phyloP scores from a whole-genome alignment of 2,797 vertebrate genomes.

The Vespertilio murinus region DNA sequence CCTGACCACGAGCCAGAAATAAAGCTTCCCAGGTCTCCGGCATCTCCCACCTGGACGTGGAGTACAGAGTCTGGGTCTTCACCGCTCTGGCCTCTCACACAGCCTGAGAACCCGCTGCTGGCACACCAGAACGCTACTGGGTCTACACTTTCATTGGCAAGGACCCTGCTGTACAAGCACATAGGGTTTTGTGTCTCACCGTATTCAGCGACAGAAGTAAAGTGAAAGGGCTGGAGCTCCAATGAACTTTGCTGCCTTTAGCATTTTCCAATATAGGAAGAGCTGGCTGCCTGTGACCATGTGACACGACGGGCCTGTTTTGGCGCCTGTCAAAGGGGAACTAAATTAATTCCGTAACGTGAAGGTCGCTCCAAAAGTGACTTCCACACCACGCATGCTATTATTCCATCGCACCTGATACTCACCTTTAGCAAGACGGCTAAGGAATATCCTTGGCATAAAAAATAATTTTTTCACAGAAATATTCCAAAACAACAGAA shows the following conservation, averaged over 20 bases:
- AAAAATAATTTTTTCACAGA: not conserved
- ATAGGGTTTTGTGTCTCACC: not conserved
- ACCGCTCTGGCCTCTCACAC: not conserved
- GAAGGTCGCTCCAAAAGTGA: not conserved
- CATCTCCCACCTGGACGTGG: not conserved
- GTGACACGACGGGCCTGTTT: not conserved
- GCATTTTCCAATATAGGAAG: not conserved
- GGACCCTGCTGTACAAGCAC: not conserved
- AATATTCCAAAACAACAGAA: constrained; percentile 30
- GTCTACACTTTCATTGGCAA: not conserved
- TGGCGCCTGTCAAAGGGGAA: not conserved
- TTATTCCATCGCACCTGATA: not conserved
- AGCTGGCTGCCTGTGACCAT: not conserved
- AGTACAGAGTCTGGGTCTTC: not conserved
- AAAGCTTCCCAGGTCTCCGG: not conserved
- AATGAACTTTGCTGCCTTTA: not conserved
- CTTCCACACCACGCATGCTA: not conserved
- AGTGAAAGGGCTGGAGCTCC: not conserved
- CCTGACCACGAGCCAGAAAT: not conserved
- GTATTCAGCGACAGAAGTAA: not conserved
- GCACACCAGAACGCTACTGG: not conserved
- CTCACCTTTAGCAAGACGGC: not conserved
- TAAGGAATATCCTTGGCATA: not conserved
- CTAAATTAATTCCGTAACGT: not conserved
- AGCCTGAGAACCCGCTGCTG: not conserved